Evolutionary conservation across 2,888 invertebrate species (phyloP).

Genomic region (Plebejus anna): DNA sequence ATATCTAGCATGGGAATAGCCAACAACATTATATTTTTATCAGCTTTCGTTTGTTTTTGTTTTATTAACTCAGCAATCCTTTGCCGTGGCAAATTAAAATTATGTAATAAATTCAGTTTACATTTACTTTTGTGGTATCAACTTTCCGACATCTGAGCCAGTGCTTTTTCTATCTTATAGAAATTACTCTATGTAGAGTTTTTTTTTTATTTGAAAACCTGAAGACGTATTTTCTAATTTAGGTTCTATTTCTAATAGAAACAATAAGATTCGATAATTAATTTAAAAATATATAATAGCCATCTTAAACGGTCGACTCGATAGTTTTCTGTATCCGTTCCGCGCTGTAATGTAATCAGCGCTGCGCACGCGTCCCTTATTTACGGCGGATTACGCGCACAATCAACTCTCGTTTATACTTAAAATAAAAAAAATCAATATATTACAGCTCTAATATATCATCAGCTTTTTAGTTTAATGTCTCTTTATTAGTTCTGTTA

Average conservation of each 20-base stretch:
- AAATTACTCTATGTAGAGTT: background rate
- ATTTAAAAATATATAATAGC: background rate
- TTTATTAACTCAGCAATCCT: background rate
- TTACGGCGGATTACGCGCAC: slow-evolving; percentile 74
- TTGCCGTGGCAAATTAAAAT: background rate
- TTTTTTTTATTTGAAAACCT: background rate
- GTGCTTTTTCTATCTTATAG: background rate
- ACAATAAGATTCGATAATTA: background rate
- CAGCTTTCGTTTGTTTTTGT: slow-evolving; percentile 18
- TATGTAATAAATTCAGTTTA: background rate
- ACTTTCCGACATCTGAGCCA: no score
- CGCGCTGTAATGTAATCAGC: slow-evolving; percentile 64
- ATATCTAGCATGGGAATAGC: no score
- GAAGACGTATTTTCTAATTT: background rate
- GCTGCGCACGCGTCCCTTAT: slow-evolving; percentile 68
- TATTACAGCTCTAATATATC: slow-evolving; percentile 39
- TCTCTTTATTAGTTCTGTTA: background rate
- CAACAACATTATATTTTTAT: no score
- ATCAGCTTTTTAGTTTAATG: slow-evolving; percentile 28
- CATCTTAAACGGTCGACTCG: slow-evolving; percentile 44
- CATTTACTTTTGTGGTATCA: background rate
- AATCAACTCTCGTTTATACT: slow-evolving; percentile 55
- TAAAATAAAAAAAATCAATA: slow-evolving; percentile 44
- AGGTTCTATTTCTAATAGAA: background rate
- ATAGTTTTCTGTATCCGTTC: slow-evolving; percentile 49